Evolutionary conservation across 1,140 invertebrate genomes (phyloP).

Genomic region (Augochlora pura): DNA sequence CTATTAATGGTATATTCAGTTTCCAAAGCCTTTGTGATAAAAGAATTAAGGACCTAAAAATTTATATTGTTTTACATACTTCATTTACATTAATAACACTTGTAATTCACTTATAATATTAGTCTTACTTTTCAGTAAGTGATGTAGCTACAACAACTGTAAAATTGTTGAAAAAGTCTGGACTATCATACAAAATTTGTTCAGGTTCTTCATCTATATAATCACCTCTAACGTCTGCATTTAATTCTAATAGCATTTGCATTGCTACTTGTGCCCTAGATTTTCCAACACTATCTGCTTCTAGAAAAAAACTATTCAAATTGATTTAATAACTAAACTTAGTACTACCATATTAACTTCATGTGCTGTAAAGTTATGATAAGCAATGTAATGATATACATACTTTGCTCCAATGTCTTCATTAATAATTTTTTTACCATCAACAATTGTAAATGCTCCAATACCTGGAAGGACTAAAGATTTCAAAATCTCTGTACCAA

Average conservation of each 20-base stretch:
- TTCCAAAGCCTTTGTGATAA: conserved; percentile 93
- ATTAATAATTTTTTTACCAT: conserved; percentile 91
- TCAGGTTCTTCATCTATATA: conserved; percentile 94
- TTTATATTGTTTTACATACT: background rate
- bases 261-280: conserved; percentile 92
- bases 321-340: conserved; percentile 19
- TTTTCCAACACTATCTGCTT: conserved; percentile 88
- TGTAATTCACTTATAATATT: background rate
- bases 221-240: conserved; percentile 95
- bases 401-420: conserved; percentile 97
- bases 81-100: background rate
- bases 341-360: background rate
- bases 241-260: conserved; percentile 92
- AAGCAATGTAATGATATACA: conserved; percentile 57
- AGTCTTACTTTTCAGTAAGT: conserved; percentile 88
- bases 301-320: conserved; percentile 90
- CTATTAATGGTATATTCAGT: conserved; percentile 91
- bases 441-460: conserved; percentile 97
- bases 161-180: conserved; percentile 94
- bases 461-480: conserved; percentile 96
- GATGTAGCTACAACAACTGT: conserved; percentile 93
- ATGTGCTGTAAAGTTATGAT: background rate
- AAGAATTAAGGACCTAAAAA: conserved; percentile 84
- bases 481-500: conserved; percentile 97
- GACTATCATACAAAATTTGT: conserved; percentile 90